Base-by-base conservation (phyloP, 2,888 invertebrate genomes). In the Saturnia pavonia region DNA sequence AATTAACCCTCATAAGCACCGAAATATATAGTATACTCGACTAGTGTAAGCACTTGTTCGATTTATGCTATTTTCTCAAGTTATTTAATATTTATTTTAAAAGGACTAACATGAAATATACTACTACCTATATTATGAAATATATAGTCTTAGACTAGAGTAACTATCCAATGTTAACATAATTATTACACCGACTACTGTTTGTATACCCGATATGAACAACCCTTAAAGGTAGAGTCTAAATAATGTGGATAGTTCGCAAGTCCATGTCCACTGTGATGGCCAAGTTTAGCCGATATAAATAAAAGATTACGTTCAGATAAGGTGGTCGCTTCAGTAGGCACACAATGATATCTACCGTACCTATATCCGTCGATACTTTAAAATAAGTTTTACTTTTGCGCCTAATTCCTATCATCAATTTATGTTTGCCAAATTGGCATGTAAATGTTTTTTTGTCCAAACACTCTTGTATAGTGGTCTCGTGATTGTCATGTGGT, bases 201-300 rank as follows among this genome's bases (percentile, higher is more conserved):
- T 57, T 25, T 12, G 25, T 57, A 57, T 57, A 25, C 16, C 57
- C 1, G 57, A 57, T 57, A 57, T 57, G 25, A 57, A 57, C 25
- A 57, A 22, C 57, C 57, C 57, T 9, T 57, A 57, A 54, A 57
- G 25, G 25, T 57, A 25, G 9, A 25, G 12, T 12, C 12, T 12
- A 25, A 57, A 22, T 57, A 57, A 57, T 11, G 57, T 57, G 25
- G 9, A 57, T 40, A 34, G 19, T 19, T 40, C 40, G 14, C 22
- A 19, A 22, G 34, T 63, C 40, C 34, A 34, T 19, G 19, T 40
- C 6, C 40, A 63, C 40, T 16, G n/a, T 65, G 27, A 72, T 72
- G 71, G 27, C 65, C 74, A 71, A 70, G 48, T 57, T 70, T 48
- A 72, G 66, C 68, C 65, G 51, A 66, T 70, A 74, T 72, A 72